A percentile compares a stretch with the other conserved stretches of the same genome.
Conservation (phyloP, 2,797 vertebrate species). For the Cyclura pinguis region DNA sequence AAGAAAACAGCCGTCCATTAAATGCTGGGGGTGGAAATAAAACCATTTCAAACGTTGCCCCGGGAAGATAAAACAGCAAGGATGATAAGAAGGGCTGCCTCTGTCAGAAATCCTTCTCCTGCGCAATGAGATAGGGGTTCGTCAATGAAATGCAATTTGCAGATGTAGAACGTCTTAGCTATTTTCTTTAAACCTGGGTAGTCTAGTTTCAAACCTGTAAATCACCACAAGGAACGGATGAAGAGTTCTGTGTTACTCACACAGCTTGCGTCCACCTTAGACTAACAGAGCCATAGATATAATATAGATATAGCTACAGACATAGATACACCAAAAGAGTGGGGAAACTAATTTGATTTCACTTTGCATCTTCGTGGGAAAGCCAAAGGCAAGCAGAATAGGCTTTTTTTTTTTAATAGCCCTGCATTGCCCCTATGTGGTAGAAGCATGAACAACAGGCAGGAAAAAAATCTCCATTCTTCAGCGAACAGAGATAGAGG, state of each 20-base stretch:
- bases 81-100: neutral
- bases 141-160: neutral
- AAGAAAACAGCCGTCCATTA: neutral
- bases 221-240: too few relatives aligned
- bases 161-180: too few relatives aligned
- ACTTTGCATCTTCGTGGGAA: neutral
- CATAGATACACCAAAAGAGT: neutral
- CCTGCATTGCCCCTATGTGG: constrained; percentile 80
- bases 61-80: neutral
- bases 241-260: neutral
- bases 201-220: neutral
- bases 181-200: neutral
- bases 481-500: neutral
- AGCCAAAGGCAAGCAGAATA: neutral
- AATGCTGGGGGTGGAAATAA: neutral
- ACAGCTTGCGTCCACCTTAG: neutral
- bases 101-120: neutral
- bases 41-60: neutral
- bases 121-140: neutral
- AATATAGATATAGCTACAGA: neutral
- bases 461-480: neutral
- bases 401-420: constrained; percentile 59
- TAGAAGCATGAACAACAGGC: neutral
- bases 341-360: neutral
- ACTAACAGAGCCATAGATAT: too few relatives aligned